Base-by-base conservation (phyloP, 2,797 vertebrate species). In the Bufotes viridis region DNA sequence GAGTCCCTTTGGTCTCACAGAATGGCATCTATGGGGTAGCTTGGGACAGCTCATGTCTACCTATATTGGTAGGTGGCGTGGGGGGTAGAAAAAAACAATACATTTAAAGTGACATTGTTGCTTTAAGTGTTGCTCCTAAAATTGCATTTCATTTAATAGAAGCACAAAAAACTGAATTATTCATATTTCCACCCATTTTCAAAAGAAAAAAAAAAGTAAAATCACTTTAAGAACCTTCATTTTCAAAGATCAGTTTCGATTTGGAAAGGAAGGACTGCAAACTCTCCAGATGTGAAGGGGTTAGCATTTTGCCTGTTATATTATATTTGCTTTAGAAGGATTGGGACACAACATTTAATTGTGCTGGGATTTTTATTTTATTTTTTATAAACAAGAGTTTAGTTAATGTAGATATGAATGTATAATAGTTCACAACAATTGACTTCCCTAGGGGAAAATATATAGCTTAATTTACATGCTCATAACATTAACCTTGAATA, bases 401-500 rank as follows among this genome's bases (percentile, higher is more conserved):
- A 53, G 22, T 78, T 24, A 53, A 53, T 55, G 22, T 24, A 55
- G 20, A 53, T 24, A 24, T 55, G 13, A 14, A 24, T 78, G 20
- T 78, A 75, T 51, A 75, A 75, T 22, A 75, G 49, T 53, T 55
- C 74, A 55, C 22, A 78, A 78, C 74, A 78, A 55, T 24, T 55
- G 22, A n/a, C 51, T 78, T 78, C 74, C 74, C 51, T 24, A 55
- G 74, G 13, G 51, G 72, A 75, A 55, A 78, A 53, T 78, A 55
- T 55, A 78, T 78, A n/a, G 1, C 10, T 55, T 78, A 55, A 78
- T 78, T 78, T 78, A 51, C 74, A 78, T 78, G 49, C 51, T 53
- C 24, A 42, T 53, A 24, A 15, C 74, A 78, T 78, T 78, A 24
- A 78, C 74, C 74, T 78, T 78, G 74, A 78, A 78, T 53, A 78